phyloP scores from a whole-genome alignment of 2,888 invertebrate species.

The Hetaerina titia region DNA sequence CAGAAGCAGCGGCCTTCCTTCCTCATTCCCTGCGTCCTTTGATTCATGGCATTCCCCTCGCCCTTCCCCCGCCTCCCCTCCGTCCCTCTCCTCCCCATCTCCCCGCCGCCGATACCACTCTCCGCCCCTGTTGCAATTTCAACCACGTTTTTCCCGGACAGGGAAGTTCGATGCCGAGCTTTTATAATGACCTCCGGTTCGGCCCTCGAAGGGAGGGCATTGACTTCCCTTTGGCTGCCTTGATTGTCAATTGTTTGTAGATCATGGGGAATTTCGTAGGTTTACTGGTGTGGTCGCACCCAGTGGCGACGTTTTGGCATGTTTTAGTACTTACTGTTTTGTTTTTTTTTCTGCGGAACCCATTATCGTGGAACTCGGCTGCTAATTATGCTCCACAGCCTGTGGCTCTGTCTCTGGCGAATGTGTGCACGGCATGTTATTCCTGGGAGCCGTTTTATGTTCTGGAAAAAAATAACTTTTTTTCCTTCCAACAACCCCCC shows the following conservation, averaged over 20 bases:
- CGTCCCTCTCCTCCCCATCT: background rate
- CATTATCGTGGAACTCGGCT: background rate
- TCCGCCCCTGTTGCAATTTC: background rate
- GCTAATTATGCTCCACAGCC: slow-evolving; percentile 22
- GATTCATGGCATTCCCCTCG: slow-evolving; percentile 4
- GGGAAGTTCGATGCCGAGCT: slow-evolving; percentile 8
- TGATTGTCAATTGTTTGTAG: background rate
- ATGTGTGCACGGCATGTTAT: background rate
- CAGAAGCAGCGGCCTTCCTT: slow-evolving; percentile 20
- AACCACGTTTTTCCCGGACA: slow-evolving; percentile 19
- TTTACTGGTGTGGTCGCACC: too few species aligned
- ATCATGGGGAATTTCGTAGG: background rate
- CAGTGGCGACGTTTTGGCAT: background rate
- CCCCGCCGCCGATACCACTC: background rate
- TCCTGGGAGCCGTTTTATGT: slow-evolving; percentile 18
- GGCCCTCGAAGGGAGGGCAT: background rate
- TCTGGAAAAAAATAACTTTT: background rate
- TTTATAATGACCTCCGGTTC: slow-evolving; percentile 17
- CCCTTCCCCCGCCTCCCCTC: background rate
- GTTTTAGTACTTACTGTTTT: background rate
- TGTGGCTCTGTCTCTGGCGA: background rate
- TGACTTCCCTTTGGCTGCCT: background rate
- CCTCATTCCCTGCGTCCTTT: slow-evolving; percentile 3
- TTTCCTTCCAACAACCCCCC: background rate
- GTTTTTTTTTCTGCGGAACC: background rate